These are phyloP conservation scores for Mamestra configurata DNA, from an alignment of 1,140 invertebrate species.

Conservation along the genomic window DNA sequence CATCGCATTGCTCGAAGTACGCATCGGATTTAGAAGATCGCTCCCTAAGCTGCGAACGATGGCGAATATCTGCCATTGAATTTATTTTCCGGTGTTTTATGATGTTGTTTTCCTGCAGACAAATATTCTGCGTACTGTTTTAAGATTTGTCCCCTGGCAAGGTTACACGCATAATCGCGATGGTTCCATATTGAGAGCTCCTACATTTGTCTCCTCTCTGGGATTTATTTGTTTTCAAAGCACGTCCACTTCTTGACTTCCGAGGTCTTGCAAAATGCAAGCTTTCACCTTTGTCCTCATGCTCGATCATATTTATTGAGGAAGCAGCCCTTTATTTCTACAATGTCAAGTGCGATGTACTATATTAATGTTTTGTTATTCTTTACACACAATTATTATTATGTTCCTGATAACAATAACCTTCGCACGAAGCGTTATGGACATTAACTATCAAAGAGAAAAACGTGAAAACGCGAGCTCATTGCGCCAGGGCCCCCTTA, in stretches of 20 bases:
- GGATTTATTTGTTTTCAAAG: constrained; percentile 15
- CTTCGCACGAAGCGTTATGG: constrained; percentile 25
- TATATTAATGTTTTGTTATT: constrained; percentile 25
- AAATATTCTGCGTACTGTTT: not conserved
- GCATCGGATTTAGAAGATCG: constrained; percentile 3
- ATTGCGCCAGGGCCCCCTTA: constrained; percentile 46
- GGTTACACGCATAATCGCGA: constrained; percentile 8
- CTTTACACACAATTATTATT: constrained; percentile 19
- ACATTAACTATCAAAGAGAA: constrained; percentile 49
- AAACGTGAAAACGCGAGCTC: constrained; percentile 40
- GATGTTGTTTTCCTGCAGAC: constrained; percentile 24
- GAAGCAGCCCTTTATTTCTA: constrained; percentile 49
- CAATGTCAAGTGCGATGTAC: constrained; percentile 41
- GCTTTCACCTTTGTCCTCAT: constrained; percentile 51
- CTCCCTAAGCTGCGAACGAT: constrained; percentile 3
- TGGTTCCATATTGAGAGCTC: constrained; percentile 24
- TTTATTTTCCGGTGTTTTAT: not conserved
- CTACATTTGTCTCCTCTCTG: constrained; percentile 31
- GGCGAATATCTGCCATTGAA: constrained; percentile 14
- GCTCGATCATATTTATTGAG: constrained; percentile 56
- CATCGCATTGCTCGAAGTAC: not conserved
- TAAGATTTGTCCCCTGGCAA: constrained; percentile 16
- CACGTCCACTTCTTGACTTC: constrained; percentile 23
- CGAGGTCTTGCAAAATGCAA: constrained; percentile 37
- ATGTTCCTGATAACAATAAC: constrained; percentile 34